Percentiles rank a stretch among this genome's conserved stretches.
phyloP scores from a whole-genome alignment of 53 echinoderm and acorn worm genomes.

The Arbacia lixula region DNA sequence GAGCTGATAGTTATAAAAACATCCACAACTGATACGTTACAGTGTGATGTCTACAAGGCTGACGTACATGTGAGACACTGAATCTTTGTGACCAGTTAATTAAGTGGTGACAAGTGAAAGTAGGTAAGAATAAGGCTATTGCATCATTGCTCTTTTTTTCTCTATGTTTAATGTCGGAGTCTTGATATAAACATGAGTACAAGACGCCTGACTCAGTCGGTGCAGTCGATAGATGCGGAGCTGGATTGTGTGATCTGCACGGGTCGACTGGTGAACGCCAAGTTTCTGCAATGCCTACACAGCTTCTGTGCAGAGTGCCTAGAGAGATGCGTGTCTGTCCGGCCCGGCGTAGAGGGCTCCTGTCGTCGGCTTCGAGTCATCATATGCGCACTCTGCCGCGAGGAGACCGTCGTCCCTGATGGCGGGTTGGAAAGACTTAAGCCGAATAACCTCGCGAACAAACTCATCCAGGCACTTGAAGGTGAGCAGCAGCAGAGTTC shows the following conservation, averaged over 20 bases:
- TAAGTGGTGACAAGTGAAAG: no score
- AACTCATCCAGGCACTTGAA: constrained; percentile 56
- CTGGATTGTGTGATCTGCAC: constrained; percentile 69
- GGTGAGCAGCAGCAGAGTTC: constrained; percentile 7
- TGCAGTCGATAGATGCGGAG: constrained; percentile 48
- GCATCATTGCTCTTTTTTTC: no score
- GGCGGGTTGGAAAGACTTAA: constrained; percentile 64
- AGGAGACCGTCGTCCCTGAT: constrained; percentile 67
- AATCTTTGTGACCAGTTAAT: no score
- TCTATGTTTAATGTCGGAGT: background rate
- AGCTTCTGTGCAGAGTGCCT: constrained; percentile 75
- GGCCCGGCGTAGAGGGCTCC: constrained; percentile 13
- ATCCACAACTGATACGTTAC: no score
- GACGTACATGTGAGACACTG: no score
- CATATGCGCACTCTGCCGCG: constrained; percentile 67
- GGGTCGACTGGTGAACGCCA: constrained; percentile 63
- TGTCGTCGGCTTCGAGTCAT: constrained; percentile 42
- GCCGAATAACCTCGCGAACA: constrained; percentile 66
- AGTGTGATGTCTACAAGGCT: no score
- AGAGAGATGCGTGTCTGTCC: constrained; percentile 16
- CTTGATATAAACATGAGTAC: background rate
- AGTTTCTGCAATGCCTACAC: constrained; percentile 74
- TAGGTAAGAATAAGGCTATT: no score
- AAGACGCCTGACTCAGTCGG: no score
- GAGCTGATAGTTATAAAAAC: no score